Conservation (phyloP, 2,113 vertebrate genomes). For the Collichthys lucidus region DNA sequence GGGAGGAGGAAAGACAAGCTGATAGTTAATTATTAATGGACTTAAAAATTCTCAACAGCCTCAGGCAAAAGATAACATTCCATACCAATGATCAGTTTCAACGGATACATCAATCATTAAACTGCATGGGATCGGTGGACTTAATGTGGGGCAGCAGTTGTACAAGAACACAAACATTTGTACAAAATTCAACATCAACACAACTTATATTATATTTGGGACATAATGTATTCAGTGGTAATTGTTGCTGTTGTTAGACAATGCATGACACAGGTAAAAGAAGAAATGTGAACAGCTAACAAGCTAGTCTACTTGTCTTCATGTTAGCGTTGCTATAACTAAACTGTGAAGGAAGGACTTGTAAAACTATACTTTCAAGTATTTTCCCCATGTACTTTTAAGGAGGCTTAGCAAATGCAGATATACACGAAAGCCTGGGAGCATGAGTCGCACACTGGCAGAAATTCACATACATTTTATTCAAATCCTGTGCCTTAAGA, state of each 20-base stretch:
- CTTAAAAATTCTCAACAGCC: background rate
- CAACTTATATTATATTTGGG: too few species aligned
- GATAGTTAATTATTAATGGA: conserved; percentile 15
- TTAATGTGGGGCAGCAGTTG: background rate
- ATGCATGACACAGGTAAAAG: background rate
- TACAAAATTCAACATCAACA: background rate
- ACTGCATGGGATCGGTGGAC: background rate
- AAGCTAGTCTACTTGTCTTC: background rate
- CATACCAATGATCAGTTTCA: background rate
- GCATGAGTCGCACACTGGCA: conserved; percentile 12
- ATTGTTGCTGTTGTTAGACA: background rate
- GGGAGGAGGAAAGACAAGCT: background rate
- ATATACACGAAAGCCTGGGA: conserved; percentile 12
- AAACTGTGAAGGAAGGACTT: conserved; percentile 7
- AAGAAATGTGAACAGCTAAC: background rate
- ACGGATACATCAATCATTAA: background rate
- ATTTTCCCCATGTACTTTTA: conserved; percentile 17
- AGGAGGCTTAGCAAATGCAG: conserved; percentile 14
- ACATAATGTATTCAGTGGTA: background rate
- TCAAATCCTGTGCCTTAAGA: conserved; percentile 24
- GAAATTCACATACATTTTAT: conserved; percentile 37
- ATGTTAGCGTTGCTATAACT: conserved; percentile 7
- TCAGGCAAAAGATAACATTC: background rate
- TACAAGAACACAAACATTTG: background rate
- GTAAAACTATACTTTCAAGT: conserved; percentile 26